phyloP scores from a whole-genome alignment of 2,113 vertebrate genomes.

The Sturnira hondurensis region DNA sequence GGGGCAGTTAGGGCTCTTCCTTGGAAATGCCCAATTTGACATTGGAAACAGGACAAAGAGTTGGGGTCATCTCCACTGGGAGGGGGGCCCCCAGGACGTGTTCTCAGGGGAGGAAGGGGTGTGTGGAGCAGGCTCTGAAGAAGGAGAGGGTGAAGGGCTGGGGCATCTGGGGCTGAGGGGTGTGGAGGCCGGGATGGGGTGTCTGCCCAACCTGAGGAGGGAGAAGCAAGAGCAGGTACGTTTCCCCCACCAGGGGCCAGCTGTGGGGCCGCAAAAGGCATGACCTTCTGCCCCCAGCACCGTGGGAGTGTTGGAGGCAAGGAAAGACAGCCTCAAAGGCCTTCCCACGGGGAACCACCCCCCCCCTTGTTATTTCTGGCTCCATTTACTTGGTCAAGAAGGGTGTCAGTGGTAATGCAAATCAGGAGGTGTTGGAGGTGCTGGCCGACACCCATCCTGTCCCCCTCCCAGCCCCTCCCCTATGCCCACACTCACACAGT shows the following conservation, averaged over 20 bases:
- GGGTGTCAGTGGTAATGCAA: constrained; percentile 75
- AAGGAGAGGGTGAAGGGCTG: neutral
- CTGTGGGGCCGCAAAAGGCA: neutral
- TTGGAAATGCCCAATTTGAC: neutral
- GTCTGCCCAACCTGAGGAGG: neutral
- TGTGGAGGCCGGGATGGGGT: neutral
- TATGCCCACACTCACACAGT: constrained; percentile 21
- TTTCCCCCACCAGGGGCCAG: neutral
- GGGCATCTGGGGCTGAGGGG: neutral
- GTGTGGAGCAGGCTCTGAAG: neutral
- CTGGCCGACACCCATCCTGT: constrained; percentile 77
- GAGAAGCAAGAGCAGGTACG: neutral
- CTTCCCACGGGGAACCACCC: constrained; percentile 39
- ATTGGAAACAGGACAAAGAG: neutral
- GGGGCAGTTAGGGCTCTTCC: too few species aligned
- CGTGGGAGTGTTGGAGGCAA: constrained; percentile 37
- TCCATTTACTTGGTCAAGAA: constrained; percentile 74
- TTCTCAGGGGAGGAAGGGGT: neutral
- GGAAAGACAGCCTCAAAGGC: constrained; percentile 12
- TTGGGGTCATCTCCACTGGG: neutral
- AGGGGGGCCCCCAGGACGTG: neutral
- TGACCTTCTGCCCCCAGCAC: constrained; percentile 3
- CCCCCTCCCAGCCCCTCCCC: neutral
- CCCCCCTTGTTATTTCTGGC: constrained; percentile 70
- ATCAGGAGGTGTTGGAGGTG: constrained; percentile 69